Percentiles rank a stretch among this genome's conserved stretches.
Conservation (phyloP, 2,113 vertebrate genomes). For the Heteronetta atricapilla region DNA sequence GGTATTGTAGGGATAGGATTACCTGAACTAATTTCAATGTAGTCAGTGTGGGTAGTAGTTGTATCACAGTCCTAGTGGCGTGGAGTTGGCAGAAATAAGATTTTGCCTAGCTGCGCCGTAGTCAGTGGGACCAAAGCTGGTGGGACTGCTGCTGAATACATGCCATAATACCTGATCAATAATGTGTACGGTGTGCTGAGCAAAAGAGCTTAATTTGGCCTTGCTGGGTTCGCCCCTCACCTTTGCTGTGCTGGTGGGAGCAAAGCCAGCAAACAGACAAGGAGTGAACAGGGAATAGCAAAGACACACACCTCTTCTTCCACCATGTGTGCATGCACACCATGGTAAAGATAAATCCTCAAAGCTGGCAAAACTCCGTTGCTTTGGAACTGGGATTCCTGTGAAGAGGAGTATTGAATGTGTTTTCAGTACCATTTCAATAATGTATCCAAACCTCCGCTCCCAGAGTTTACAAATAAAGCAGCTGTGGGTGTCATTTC, state of each 20-base stretch:
- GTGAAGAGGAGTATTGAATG: neutral
- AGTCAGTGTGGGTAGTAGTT: neutral
- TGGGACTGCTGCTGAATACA: neutral
- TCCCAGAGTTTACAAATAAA: neutral
- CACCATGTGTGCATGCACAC: neutral
- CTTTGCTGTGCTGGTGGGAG: conserved; percentile 29
- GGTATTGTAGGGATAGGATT: neutral
- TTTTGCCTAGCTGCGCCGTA: neutral
- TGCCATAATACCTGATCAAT: neutral
- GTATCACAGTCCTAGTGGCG: neutral
- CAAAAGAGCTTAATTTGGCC: neutral
- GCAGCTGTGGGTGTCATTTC: neutral
- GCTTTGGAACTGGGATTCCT: neutral
- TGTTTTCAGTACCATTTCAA: neutral
- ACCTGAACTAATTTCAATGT: rapidly evolving
- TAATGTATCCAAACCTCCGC: neutral
- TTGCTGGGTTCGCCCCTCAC: neutral
- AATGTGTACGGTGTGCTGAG: neutral
- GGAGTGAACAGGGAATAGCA: neutral
- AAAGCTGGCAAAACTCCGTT: neutral
- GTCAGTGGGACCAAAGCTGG: neutral
- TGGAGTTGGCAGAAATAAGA: neutral
- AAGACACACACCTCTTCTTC: neutral
- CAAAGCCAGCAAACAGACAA: conserved; percentile 1
- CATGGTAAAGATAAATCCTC: neutral